Evolutionary conservation across 1,140 invertebrate species (phyloP).

Genomic region (Coptotermes formosanus): DNA sequence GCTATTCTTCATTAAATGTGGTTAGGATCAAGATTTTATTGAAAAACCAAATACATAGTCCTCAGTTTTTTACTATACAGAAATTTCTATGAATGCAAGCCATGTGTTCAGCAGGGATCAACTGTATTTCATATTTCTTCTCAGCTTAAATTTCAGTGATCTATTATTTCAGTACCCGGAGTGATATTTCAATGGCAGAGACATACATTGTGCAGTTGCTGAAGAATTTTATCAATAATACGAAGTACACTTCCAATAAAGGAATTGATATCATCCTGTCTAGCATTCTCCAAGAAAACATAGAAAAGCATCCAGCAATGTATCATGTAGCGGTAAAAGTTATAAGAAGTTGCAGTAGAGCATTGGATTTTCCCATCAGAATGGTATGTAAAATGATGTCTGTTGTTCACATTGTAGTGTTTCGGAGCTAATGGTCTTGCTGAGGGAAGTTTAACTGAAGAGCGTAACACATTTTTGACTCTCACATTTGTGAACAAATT

Average conservation of each 20-base stretch:
- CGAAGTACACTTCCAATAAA: not conserved
- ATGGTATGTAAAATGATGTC: not conserved
- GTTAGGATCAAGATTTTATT: no score
- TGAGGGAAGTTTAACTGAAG: no score
- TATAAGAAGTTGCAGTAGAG: not conserved
- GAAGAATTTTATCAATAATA: not conserved
- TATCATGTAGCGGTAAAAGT: not conserved
- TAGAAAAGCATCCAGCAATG: not conserved
- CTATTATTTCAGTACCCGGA: not conserved
- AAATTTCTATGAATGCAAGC: not conserved
- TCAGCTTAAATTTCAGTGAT: not conserved
- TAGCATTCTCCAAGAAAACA: not conserved
- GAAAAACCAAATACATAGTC: no score
- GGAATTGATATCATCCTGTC: not conserved
- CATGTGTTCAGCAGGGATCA: not conserved
- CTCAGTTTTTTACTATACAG: no score
- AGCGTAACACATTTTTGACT: no score
- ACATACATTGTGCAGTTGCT: not conserved
- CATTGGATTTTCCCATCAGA: not conserved
- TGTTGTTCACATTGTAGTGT: no score
- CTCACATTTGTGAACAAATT: no score
- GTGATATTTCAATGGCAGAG: not conserved
- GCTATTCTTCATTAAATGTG: no score
- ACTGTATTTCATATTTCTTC: not conserved
- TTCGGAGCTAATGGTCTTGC: no score